Base-by-base conservation (phyloP, 2,888 invertebrate genomes). In the Sphecodes monilicornis region DNA sequence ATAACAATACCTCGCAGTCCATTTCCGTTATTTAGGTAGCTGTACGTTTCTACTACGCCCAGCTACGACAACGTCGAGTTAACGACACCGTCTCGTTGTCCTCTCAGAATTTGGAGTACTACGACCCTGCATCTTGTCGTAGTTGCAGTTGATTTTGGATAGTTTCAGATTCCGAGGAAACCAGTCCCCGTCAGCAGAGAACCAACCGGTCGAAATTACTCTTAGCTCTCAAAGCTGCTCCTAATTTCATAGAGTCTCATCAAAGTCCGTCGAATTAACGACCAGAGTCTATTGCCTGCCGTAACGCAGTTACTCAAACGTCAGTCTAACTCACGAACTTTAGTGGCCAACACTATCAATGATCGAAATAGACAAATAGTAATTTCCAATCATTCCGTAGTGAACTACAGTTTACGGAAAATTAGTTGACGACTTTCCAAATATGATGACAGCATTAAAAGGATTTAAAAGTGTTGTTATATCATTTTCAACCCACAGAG, bases 231-330 rank as follows among this genome's bases (percentile, higher is more conserved):
- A 80, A 75, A 86, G 72, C 86, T 73, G 66, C 77, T 75, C 80
- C 88, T 88, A 89, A 89, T 89, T 89, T 89, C 88, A 84, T 89
- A 86, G 78, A 81, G 82, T 73, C 66, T 89, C 89, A 84, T 89
- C 88, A 89, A 89, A 88, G 89, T 83, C 89, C 77, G 79, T 71
- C 86, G 72, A 86, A 89, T 88, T 89, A 89, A 89, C 78, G 74
- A 76, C 71, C 57, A 66, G 32, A 76, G 86, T 84, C 86, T 86
- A 89, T 89, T 89, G 84, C 78, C 72, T 60, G 36, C 57, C 76
- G 68, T 72, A 84, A 83, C 75, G 50, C 76, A 78, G 84, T 89
- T 86, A 78, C 75, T 41, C 50, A 85, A 79, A 57, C 71, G 77
- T 77, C 69, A 71, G 69, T 75, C 68, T 71, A 74, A 77, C 32